Evolutionary conservation across 2,888 invertebrate species (phyloP).

Genomic region (Heliothis peltigera): DNA sequence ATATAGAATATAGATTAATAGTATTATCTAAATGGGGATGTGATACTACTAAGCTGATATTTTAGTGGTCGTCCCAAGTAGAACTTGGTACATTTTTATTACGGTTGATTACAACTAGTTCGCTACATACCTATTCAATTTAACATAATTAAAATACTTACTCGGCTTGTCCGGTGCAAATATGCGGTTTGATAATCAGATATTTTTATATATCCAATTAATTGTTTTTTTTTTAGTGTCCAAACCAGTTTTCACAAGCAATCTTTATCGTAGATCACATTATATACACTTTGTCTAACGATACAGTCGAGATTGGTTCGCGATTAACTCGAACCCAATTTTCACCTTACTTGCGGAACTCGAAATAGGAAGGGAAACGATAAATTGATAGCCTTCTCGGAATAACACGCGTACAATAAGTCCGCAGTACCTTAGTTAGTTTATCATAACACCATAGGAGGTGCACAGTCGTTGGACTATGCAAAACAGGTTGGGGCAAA

Average conservation of each 20-base stretch:
- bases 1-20: slow-evolving; percentile 50
- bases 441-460: slow-evolving; percentile 64
- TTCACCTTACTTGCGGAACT: slow-evolving; percentile 25
- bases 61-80: not conserved
- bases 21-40: slow-evolving; percentile 38
- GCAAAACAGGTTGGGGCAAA: slow-evolving; percentile 66
- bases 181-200: slow-evolving; percentile 17
- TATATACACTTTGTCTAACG: not conserved
- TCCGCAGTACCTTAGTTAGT: slow-evolving; percentile 57
- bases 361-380: slow-evolving; percentile 44
- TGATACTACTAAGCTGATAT: slow-evolving; percentile 2
- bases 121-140: slow-evolving; percentile 23
- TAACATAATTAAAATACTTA: slow-evolving; percentile 36
- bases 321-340: slow-evolving; percentile 19
- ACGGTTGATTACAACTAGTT: slow-evolving; percentile 11
- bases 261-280: not conserved
- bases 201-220: slow-evolving; percentile 23
- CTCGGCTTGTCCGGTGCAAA: slow-evolving; percentile 24
- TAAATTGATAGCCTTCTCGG: slow-evolving; percentile 59
- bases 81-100: slow-evolving; percentile 25
- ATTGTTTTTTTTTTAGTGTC: not conserved
- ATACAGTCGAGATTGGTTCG: not conserved
- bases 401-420: slow-evolving; percentile 50
- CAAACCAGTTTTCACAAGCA: not conserved
- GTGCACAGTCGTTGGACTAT: slow-evolving; percentile 52